Conservation (phyloP, 2,113 vertebrate genomes). For the Colaptes auratus region DNA sequence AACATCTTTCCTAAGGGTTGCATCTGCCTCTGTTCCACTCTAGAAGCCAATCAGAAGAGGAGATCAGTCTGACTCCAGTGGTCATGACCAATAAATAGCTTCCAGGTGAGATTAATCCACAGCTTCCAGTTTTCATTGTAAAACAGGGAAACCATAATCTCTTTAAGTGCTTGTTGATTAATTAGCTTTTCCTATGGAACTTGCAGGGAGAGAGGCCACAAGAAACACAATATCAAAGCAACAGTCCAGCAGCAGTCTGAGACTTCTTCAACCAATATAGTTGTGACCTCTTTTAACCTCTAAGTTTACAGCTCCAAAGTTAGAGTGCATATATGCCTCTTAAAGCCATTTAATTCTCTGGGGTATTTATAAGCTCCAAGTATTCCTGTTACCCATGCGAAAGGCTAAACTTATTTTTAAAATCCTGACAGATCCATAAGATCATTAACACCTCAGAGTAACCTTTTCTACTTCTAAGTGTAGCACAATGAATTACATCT, state of each 20-base stretch:
- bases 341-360: background rate
- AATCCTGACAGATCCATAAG: background rate
- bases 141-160: background rate
- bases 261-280: background rate
- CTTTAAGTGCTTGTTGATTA: background rate
- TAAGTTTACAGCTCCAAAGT: background rate
- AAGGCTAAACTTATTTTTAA: background rate
- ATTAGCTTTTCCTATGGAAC: no score
- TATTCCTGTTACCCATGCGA: background rate
- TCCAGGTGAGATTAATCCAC: background rate
- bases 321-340: background rate
- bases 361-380: background rate
- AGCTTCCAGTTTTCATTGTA: background rate
- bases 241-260: background rate
- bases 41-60: background rate
- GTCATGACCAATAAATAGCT: background rate
- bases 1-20: background rate
- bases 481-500: background rate
- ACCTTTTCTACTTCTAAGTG: background rate
- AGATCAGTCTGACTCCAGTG: background rate
- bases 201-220: background rate
- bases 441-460: background rate
- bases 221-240: background rate
- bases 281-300: background rate
- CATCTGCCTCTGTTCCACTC: background rate